phyloP scores from a whole-genome alignment of 2,888 invertebrate species.

The Plebejus melissa region DNA sequence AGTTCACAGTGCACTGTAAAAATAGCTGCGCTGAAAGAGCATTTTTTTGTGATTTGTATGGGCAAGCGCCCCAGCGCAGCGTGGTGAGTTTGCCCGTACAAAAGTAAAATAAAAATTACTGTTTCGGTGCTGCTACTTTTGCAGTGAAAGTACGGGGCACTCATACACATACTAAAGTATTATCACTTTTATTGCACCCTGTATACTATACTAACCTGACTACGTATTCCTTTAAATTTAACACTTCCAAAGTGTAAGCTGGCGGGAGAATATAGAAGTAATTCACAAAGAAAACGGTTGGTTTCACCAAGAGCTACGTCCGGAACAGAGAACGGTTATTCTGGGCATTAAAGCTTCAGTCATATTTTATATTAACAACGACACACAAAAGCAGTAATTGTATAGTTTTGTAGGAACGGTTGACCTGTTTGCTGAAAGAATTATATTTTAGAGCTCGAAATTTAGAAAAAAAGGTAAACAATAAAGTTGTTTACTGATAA shows the following conservation, averaged over 20 bases:
- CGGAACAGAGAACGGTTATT: neutral
- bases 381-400: neutral
- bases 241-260: neutral
- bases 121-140: too few relatives aligned
- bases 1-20: too few relatives aligned
- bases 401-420: neutral
- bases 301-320: conserved; percentile 7
- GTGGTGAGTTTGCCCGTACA: too few relatives aligned
- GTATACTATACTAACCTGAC: neutral
- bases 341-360: conserved; percentile 11
- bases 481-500: too few relatives aligned
- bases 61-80: too few relatives aligned
- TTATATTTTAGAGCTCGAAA: neutral
- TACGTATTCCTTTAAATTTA: neutral
- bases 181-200: too few relatives aligned
- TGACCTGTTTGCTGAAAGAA: neutral
- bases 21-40: too few relatives aligned
- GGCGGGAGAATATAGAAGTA: neutral
- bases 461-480: neutral
- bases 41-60: too few relatives aligned
- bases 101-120: too few relatives aligned
- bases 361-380: neutral
- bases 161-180: too few relatives aligned
- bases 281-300: conserved; percentile 18
- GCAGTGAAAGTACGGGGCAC: too few relatives aligned